Percentiles rank a stretch among this genome's conserved stretches.
These are phyloP conservation scores for Tolmerus cingulatus DNA, from an alignment of 2,888 invertebrate genomes.

Conservation along the genomic window DNA sequence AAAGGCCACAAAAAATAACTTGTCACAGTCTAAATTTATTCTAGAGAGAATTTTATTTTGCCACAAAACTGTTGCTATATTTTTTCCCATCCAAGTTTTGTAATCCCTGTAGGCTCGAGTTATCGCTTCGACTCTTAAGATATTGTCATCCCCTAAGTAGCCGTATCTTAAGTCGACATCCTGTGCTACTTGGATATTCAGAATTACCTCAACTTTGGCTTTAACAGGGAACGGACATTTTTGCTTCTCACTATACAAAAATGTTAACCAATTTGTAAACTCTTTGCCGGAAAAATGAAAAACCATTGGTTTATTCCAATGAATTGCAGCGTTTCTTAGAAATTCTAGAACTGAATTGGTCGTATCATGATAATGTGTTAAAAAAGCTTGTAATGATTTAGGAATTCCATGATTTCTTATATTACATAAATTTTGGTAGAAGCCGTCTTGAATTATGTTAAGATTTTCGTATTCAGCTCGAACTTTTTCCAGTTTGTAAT, in stretches of 20 bases:
- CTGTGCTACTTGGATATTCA: not conserved
- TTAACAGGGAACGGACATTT: not conserved
- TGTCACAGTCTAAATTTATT: not conserved
- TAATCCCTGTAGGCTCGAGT: not conserved
- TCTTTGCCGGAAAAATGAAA: not conserved
- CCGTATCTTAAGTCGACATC: not conserved
- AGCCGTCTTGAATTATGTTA: not conserved
- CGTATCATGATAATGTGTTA: not conserved
- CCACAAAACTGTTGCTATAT: not conserved
- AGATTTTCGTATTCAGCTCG: not conserved
- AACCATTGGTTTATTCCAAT: not conserved
- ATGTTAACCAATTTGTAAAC: not conserved
- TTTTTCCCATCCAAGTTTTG: not conserved
- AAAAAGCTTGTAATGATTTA: not conserved
- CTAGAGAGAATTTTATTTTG: not conserved
- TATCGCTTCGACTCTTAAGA: not conserved
- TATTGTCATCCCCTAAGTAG: not conserved
- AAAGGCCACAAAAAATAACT: not conserved
- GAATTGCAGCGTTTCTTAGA: not conserved
- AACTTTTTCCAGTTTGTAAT: not conserved
- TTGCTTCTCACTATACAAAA: not conserved
- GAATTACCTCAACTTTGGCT: not conserved
- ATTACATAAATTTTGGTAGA: not conserved
- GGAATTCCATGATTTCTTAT: not conserved
- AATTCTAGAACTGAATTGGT: not conserved